Evolutionary conservation across 2,797 vertebrate species (phyloP).

Genomic region (Myoxocephalus aenaeus): DNA sequence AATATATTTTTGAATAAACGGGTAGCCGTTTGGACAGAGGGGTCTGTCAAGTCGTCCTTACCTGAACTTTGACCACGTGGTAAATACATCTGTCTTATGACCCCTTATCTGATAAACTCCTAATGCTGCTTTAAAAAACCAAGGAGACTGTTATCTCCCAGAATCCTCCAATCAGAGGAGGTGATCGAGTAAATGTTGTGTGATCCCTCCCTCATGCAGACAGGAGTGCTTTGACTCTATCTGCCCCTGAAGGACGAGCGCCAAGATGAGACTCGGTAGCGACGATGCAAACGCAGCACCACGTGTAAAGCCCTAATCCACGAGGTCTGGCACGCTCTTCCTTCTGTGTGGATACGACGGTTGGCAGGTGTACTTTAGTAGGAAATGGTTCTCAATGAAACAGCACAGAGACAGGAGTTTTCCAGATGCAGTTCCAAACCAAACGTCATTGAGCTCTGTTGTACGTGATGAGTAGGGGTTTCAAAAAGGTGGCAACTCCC

Average conservation of each 20-base stretch:
- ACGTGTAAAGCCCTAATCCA: conserved; percentile 18
- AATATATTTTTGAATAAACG: too few relatives aligned
- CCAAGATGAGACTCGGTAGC: background rate
- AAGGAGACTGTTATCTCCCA: background rate
- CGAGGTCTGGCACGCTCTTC: too few relatives aligned
- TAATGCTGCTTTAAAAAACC: background rate
- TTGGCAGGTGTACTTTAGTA: background rate
- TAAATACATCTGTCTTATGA: background rate
- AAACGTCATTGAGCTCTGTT: background rate
- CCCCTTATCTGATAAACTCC: background rate
- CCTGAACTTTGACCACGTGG: too few relatives aligned
- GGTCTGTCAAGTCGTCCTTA: background rate
- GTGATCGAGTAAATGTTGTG: conserved; percentile 2
- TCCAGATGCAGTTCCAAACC: background rate
- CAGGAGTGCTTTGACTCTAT: conserved; percentile 36
- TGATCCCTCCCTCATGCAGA: conserved; percentile 18
- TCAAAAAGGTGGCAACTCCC: background rate
- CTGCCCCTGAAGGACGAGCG: conserved; percentile 20
- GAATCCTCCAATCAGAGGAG: background rate
- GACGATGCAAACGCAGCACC: conserved; percentile 27
- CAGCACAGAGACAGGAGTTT: conserved; percentile 5
- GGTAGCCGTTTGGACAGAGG: background rate
- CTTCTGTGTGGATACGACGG: too few relatives aligned
- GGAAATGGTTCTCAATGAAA: conserved; percentile 4
- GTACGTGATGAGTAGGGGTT: background rate